Evolutionary conservation across 2,888 invertebrate species (phyloP).

Genomic region (Phasia obesa): DNA sequence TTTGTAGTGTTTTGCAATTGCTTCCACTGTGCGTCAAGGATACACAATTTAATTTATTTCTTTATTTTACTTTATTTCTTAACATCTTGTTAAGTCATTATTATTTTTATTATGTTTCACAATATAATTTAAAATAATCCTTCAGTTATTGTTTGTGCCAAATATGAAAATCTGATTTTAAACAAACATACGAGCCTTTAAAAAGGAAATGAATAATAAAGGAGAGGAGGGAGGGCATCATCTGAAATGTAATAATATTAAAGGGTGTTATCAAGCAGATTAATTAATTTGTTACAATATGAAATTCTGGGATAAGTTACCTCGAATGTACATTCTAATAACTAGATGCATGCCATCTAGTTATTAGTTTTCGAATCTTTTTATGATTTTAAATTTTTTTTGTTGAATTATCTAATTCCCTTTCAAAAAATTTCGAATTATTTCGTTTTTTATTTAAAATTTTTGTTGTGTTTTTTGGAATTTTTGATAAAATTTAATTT

Average conservation of each 20-base stretch:
- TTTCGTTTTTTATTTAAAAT: too few relatives aligned
- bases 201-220: not conserved
- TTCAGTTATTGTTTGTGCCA: constrained; percentile 43
- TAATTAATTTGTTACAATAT: constrained; percentile 7
- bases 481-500: too few relatives aligned
- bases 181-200: constrained; percentile 6
- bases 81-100: constrained; percentile 37
- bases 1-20: not conserved
- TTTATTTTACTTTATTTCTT: constrained; percentile 14
- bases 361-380: too few relatives aligned
- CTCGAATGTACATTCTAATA: too few relatives aligned
- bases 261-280: constrained; percentile 32
- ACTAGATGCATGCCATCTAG: too few relatives aligned
- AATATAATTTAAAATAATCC: constrained; percentile 46
- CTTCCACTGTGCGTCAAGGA: constrained; percentile 17
- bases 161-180: constrained; percentile 50
- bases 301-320: too few relatives aligned
- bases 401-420: too few relatives aligned
- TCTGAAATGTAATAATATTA: not conserved
- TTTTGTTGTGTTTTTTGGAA: too few relatives aligned
- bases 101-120: constrained; percentile 26
- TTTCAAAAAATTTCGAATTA: too few relatives aligned
- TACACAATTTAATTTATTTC: constrained; percentile 12
- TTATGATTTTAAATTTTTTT: too few relatives aligned
- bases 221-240: not conserved